Percentiles rank a stretch among this genome's conserved stretches.
Evolutionary conservation across 2,888 invertebrate genomes (phyloP).

Genomic region (Agapostemon virescens): DNA sequence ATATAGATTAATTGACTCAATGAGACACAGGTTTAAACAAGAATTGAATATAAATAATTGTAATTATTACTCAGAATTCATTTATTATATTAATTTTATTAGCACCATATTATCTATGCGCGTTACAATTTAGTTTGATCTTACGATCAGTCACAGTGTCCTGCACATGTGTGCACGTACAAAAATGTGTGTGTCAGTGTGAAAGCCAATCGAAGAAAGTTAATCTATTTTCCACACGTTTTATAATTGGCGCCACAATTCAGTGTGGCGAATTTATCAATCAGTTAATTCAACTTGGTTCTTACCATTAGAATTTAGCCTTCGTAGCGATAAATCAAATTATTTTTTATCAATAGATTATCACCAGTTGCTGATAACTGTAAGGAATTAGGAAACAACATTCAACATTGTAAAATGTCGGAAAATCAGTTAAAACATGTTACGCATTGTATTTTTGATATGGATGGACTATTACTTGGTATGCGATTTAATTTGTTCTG

Average conservation of each 20-base stretch:
- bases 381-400: constrained; percentile 3
- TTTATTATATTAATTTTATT: too few relatives aligned
- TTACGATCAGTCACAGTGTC: too few relatives aligned
- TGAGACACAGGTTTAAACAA: background rate
- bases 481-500: constrained; percentile 51
- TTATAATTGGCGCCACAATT: constrained; percentile 33
- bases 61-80: background rate
- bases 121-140: background rate
- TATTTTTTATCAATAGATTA: background rate
- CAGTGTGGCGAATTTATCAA: background rate
- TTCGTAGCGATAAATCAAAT: background rate
- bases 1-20: too few relatives aligned
- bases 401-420: constrained; percentile 43
- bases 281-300: background rate
- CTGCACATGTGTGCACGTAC: too few relatives aligned
- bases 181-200: background rate
- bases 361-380: background rate
- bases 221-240: constrained; percentile 1
- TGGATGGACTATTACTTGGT: constrained; percentile 78
- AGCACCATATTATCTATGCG: too few relatives aligned
- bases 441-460: constrained; percentile 78
- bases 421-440: constrained; percentile 64
- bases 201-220: background rate
- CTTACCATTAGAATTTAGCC: background rate
- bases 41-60: background rate